phyloP scores from a whole-genome alignment of 1,140 invertebrate species.

The Saccostrea cuccullata region DNA sequence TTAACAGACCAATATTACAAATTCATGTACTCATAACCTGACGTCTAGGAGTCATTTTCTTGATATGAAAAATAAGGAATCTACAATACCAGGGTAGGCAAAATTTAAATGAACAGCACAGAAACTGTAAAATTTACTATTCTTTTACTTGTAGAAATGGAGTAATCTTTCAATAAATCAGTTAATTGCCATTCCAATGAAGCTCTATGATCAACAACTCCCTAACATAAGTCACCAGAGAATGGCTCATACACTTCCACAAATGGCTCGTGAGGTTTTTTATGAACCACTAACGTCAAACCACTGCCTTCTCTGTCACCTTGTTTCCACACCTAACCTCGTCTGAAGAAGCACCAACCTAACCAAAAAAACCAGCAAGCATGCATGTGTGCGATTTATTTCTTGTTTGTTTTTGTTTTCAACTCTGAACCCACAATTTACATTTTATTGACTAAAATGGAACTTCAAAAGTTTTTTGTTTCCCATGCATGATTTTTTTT shows the following conservation, averaged over 20 bases:
- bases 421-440: background rate
- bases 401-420: background rate
- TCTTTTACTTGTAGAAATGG: no score
- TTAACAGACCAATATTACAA: no score
- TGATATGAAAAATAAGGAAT: no score
- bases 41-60: no score
- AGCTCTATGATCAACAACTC: background rate
- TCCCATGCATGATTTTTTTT: background rate
- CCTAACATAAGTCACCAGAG: slow-evolving; percentile 6
- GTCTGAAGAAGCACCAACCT: background rate
- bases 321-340: slow-evolving; percentile 19
- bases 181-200: background rate
- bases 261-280: background rate
- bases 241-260: slow-evolving; percentile 7
- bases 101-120: no score
- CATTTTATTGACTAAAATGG: background rate
- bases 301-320: slow-evolving; percentile 2
- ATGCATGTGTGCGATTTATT: background rate
- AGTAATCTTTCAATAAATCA: no score
- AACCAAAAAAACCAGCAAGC: background rate
- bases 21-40: no score
- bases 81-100: no score
- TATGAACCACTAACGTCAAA: slow-evolving; percentile 21
- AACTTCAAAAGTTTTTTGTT: background rate
- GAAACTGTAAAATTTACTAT: no score